phyloP scores from a whole-genome alignment of 2,797 vertebrate species.

The Gymnoscopelus microlampas region DNA sequence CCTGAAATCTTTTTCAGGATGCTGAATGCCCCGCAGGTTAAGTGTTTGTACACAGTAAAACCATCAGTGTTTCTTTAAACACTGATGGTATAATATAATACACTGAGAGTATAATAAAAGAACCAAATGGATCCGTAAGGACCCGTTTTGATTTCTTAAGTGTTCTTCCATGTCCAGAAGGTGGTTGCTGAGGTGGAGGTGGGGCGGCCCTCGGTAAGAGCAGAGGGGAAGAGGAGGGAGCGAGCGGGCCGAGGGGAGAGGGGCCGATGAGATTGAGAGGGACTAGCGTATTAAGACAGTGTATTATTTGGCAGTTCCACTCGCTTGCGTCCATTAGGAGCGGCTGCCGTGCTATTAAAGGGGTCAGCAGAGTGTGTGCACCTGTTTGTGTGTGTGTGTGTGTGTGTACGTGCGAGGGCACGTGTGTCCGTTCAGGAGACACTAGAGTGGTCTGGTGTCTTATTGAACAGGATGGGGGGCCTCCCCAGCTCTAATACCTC shows the following conservation, averaged over 20 bases:
- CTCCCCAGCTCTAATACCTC: constrained; percentile 76
- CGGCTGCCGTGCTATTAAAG: constrained; percentile 77
- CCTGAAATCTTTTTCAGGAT: not conserved
- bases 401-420: constrained; percentile 14
- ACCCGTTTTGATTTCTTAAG: constrained; percentile 74
- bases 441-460: constrained; percentile 75
- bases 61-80: too few species aligned
- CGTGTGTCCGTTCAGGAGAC: constrained; percentile 43
- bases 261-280: constrained; percentile 73
- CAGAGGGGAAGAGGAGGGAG: constrained; percentile 69
- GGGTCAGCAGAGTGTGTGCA: constrained; percentile 77
- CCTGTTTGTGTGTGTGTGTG: constrained; percentile 23
- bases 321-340: constrained; percentile 80
- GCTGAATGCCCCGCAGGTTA: constrained; percentile 41
- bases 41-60: constrained; percentile 40
- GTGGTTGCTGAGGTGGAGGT: constrained; percentile 47
- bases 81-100: too few species aligned
- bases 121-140: not conserved
- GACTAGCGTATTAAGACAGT: constrained; percentile 80
- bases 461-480: constrained; percentile 74
- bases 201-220: constrained; percentile 46
- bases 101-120: too few species aligned
- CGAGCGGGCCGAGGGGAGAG: constrained; percentile 55
- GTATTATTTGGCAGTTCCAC: constrained; percentile 84
- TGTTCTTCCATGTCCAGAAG: constrained; percentile 61